Evolutionary conservation across 2,113 vertebrate genomes (phyloP), one percentile per base, ranked within the genome.

Genomic region (Dipodomys spectabilis): DNA sequence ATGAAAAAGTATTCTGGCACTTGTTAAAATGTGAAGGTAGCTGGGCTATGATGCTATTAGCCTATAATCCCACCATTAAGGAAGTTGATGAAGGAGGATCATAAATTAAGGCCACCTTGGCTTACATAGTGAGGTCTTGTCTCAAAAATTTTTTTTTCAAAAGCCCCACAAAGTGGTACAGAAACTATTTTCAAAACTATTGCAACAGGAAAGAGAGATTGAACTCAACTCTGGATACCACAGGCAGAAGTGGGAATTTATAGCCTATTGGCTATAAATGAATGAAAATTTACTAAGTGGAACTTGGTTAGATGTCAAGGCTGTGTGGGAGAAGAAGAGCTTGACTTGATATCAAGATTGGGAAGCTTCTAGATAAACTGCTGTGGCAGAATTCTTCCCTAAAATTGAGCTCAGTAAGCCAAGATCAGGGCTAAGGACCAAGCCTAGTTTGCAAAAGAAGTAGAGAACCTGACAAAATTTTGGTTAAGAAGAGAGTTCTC

Each of bases 1-100:
- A 79, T 89, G 39, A 93, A 27, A 93, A 86, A 87, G 74, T 64
- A 18, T 74, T 60, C 64, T 80, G 45, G 44, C 11, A 27, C 39
- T 44, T 28, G 57, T 83, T 75, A 49, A 83, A 82, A 78, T 57
- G 13, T 9, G 20, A 77, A 74, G 65, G 23, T 57, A 57, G 16
- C 53, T 13, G 49, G 49, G 9, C 49, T 57, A 57, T 57, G 53
- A 57, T 57, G 53, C 4, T 18, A 57, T 13, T 57, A 57, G 53
- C 53, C 53, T 57, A 57, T 16, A 57, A 16, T 57, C 53, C 15
- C 53, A 57, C 3, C 16, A 57, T 57, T 57, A 57, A 57, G 49
- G 53, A 57, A 16, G 53, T 16, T 57, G 53, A 57, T 57, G 15
- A 57, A 57, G 53, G 15, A 57, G 15, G 15, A 57, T 57, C 53